Evolutionary conservation across 64 coral and sea anemone genomes (phyloP).

Genomic region (Exaiptasia diaphana): DNA sequence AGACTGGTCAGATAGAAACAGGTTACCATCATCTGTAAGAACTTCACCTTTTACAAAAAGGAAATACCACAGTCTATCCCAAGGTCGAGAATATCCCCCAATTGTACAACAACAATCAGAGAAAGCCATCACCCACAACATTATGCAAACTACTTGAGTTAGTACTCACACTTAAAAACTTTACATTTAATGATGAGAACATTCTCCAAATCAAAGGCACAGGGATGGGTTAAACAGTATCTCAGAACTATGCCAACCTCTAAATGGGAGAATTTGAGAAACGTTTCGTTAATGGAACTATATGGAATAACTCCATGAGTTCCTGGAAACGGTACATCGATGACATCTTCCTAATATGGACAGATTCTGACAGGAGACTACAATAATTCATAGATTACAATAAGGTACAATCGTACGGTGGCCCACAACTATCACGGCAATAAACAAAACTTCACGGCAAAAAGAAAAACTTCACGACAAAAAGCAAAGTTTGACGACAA

Average conservation of each 20-base stretch:
- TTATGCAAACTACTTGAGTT: conserved; percentile 12
- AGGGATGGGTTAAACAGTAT: conserved; percentile 8
- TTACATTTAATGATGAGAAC: conserved; percentile 38
- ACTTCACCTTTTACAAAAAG: no score
- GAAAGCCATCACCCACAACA: not conserved
- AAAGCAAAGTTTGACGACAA: no score
- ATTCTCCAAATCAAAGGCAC: conserved; percentile 27
- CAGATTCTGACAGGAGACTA: not conserved
- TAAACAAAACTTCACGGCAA: no score
- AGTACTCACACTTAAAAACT: conserved; percentile 7
- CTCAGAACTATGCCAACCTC: conserved; percentile 41
- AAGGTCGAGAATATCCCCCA: no score
- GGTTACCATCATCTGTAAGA: no score
- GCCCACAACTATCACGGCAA: no score
- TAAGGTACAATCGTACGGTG: no score
- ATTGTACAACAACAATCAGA: not conserved
- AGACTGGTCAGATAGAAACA: no score
- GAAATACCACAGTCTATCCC: no score
- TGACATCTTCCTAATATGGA: conserved; percentile 37
- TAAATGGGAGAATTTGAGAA: conserved; percentile 39
- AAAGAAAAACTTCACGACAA: no score
- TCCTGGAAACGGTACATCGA: conserved; percentile 36
- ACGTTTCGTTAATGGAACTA: conserved; percentile 8
- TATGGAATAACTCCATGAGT: conserved; percentile 16
- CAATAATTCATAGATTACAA: conserved; percentile 8